Evolutionary conservation across 2,888 invertebrate species (phyloP).

Genomic region (Drosophila heteroneura): DNA sequence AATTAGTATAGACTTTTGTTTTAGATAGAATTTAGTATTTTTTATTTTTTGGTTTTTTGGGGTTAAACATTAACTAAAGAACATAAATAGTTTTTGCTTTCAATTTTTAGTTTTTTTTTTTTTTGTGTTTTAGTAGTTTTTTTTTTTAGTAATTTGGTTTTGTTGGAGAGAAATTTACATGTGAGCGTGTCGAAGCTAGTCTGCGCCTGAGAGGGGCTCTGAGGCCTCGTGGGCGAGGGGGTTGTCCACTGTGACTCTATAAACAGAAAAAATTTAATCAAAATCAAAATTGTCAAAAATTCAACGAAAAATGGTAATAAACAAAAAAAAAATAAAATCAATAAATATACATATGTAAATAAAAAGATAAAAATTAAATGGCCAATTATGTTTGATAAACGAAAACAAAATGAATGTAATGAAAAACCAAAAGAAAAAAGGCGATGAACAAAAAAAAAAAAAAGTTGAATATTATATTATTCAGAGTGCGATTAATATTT

Average conservation of each 20-base stretch:
- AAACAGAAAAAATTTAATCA: constrained; percentile 84
- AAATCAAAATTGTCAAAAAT: constrained; percentile 71
- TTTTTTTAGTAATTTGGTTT: constrained; percentile 66
- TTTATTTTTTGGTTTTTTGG: constrained; percentile 37
- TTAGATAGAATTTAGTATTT: constrained; percentile 35
- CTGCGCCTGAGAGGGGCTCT: constrained; percentile 86
- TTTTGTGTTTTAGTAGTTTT: constrained; percentile 47
- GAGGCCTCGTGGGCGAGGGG: constrained; percentile 86
- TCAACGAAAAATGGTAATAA: constrained; percentile 22
- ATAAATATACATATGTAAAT: constrained; percentile 26
- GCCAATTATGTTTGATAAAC: constrained; percentile 59
- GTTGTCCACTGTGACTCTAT: constrained; percentile 86
- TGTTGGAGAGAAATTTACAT: constrained; percentile 85
- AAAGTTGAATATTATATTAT: constrained; percentile 49
- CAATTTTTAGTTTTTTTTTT: constrained; percentile 44
- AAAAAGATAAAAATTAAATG: constrained; percentile 34
- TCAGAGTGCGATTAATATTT: constrained; percentile 76
- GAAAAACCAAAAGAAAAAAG: constrained; percentile 44
- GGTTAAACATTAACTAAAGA: constrained; percentile 65
- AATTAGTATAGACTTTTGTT: constrained; percentile 45
- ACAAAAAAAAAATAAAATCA: constrained; percentile 36
- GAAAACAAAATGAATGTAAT: constrained; percentile 39
- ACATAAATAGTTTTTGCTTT: constrained; percentile 58
- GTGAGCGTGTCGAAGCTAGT: constrained; percentile 86
- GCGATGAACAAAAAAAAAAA: constrained; percentile 25